Base-by-base conservation (phyloP, 2,113 vertebrate genomes). In the Prunella fulvescens region DNA sequence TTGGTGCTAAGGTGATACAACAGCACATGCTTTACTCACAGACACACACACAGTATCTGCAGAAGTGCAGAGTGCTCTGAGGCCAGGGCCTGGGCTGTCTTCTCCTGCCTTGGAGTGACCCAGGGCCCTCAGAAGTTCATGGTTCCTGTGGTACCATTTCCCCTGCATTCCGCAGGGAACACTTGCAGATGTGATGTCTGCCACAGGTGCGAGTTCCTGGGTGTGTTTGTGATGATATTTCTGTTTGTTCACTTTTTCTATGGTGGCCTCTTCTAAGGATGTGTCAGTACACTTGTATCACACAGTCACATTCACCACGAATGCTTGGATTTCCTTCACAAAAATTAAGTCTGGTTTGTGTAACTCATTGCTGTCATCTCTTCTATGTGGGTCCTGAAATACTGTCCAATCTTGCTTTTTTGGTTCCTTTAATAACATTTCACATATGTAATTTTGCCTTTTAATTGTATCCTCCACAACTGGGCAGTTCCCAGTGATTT, bases 61-160 rank as follows among this genome's bases (percentile, higher is more conserved):
- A 39, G 14, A 78, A 44, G 17, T 51, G 33, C 0, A 0, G 37
- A 28, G n/a, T 0, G 1, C 39, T 39, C 56, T 40, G 56, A 62
- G 40, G 10, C 45, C 19, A 6, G 28, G 47, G 28, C 28, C 37
- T 39, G 14, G 10, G n/a, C 15, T 78, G 10, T 40, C n/a, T 61
- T 61, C 39, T 53, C 8, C 39, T 86, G 15, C 47, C 24, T 28
- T 19, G 18, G 47, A 42, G 60, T 35, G 25, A 35, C 16, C 12
- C 50, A 57, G 50, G 11, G 31, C 31, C 14, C 25, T 42, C 44
- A 42, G 31, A 16, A 31, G 35, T 20, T 44, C 7, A 4, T n/a
- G 12, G 23, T 56, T 69, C 45, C n/a, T 78, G 0, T 69, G 54
- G 15, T 39, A 12, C 39, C 23, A n/a, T 53, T 39, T 86, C 19